These are phyloP conservation scores for Heliconius charithonia DNA, from an alignment of 2,888 invertebrate species.

Conservation along the genomic window DNA sequence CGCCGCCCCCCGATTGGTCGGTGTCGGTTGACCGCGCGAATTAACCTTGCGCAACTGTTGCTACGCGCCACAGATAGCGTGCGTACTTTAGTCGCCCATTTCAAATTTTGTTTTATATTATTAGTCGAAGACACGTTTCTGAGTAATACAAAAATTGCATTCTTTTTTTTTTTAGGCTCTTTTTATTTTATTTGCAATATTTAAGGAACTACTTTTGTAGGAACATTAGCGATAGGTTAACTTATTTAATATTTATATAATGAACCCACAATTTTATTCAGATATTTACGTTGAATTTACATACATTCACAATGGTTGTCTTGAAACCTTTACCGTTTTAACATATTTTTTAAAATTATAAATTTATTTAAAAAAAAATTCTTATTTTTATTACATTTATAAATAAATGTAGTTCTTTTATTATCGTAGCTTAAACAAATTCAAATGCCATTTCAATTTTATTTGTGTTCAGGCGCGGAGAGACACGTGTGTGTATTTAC, in stretches of 20 bases:
- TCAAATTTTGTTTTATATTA: neutral
- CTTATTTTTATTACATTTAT: too few relatives aligned
- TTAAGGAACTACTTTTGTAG: too few relatives aligned
- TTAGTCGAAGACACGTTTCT: neutral
- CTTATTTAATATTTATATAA: too few relatives aligned
- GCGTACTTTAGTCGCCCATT: conserved; percentile 12
- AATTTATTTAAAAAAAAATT: too few relatives aligned
- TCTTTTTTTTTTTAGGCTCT: neutral
- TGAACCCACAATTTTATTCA: neutral
- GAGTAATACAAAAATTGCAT: neutral
- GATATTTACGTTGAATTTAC: neutral
- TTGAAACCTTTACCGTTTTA: neutral
- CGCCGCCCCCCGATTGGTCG: conserved; percentile 66
- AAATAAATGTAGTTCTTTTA: too few relatives aligned
- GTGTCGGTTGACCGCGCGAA: conserved; percentile 62
- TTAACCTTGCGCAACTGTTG: conserved; percentile 82
- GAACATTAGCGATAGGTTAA: too few relatives aligned
- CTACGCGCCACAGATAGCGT: conserved; percentile 59
- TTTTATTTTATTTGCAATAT: neutral
- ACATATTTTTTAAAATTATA: neutral
- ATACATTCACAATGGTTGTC: neutral
- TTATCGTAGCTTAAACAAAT: too few relatives aligned
- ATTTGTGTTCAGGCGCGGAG: neutral
- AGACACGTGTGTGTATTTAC: conserved; percentile 34
- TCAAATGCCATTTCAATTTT: too few relatives aligned